Conservation (phyloP, 2,888 invertebrate genomes). For the Nephrotoma appendiculata region DNA sequence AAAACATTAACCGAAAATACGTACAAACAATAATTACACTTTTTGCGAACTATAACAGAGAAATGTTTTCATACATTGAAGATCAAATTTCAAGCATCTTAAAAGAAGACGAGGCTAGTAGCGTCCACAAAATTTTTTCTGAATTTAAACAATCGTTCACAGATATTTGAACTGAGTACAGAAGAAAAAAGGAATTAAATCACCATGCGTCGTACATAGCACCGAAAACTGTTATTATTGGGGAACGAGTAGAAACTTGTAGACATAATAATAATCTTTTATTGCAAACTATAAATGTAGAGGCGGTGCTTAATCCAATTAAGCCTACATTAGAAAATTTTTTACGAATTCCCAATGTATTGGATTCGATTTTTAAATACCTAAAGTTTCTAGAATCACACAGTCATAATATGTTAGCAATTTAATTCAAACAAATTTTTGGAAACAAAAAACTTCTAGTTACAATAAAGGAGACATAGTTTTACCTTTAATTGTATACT, state of each 20-base stretch:
- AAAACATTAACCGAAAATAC: too few species aligned
- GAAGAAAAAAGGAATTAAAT: background rate
- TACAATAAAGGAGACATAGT: background rate
- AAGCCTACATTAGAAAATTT: background rate
- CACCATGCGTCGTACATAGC: background rate
- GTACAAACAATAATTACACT: background rate
- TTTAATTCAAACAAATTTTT: background rate
- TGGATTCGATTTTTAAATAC: background rate
- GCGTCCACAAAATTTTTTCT: background rate
- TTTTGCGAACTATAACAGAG: background rate
- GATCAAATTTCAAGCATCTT: too few species aligned
- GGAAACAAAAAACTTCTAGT: background rate
- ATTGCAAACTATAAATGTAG: background rate
- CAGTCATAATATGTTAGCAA: background rate
- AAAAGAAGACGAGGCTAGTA: too few species aligned
- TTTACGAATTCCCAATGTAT: background rate
- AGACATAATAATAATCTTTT: background rate
- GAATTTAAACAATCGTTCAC: background rate
- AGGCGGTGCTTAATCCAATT: background rate
- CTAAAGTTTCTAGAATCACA: background rate
- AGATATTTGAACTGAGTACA: background rate
- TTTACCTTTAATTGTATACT: constrained; percentile 4
- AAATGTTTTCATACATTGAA: too few species aligned
- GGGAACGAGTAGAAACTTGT: background rate
- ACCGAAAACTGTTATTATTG: background rate